Base-by-base conservation (phyloP, 2,113 vertebrate genomes). In the Morone saxatilis region DNA sequence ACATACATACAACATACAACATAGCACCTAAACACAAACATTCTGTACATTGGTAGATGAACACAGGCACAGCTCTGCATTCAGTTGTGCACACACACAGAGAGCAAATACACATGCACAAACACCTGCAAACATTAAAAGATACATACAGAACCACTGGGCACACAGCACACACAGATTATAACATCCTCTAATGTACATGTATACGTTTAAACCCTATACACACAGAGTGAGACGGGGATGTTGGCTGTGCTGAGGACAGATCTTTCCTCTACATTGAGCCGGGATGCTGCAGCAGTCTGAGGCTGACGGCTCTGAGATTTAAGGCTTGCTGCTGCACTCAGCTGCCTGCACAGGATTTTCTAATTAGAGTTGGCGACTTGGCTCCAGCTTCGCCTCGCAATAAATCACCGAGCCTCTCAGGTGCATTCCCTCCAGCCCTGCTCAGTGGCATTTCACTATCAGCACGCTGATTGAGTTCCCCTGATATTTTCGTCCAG, bases 281-380 rank as follows among this genome's bases (percentile, higher is more conserved):
- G 71, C 53, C 68, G 22, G 74, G 79, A 83, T 75, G 85, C 86
- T 88, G 92, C 90, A 85, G 93, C 91, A 91, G 87, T 92, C 86
- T 78, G 81, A 83, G 82, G 84, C 84, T 90, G 88, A 85, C 78
- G 77, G 72, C 89, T 83, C 63, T 0, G 87, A 94, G 92, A 93
- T 94, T 94, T 95, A 94, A 91, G 80, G 81, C 87, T 81, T 75
- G 76, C 89, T 91, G 94, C 93, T 89, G 93, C 93, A 88, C 91
- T 91, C 91, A 84, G 90, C 88, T 94, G 94, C 94, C 91, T 94
- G 86, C 87, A 88, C 94, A 89, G 89, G 94, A 93, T 95, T 95
- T 96, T 95, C 91, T 95, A 96, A 96, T 96, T 96, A 95, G 95
- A 95, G 94, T 87, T 90, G 92, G 93, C 80, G 92, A 93, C 92